Base-by-base conservation (phyloP, 1,140 invertebrate species). In the Drosophila punjabiensis region DNA sequence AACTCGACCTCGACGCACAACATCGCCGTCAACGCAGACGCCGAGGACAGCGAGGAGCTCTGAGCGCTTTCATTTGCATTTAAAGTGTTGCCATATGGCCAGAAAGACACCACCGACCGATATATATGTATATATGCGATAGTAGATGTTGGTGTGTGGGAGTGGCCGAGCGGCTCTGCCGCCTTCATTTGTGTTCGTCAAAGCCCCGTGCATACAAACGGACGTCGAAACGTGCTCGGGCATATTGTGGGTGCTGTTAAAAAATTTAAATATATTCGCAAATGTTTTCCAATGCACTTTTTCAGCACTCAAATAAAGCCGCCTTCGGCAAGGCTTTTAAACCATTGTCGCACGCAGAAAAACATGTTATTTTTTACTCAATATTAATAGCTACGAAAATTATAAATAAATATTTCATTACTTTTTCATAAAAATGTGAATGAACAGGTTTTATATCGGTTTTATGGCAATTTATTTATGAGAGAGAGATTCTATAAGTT, bases 81-180 rank as follows among this genome's bases (percentile, higher is more conserved):
- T 90, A 90, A 89, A 89, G 86, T 89, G 86, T 69, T 90, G 86
- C 86, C 86, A 89, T 85, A 82, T 89, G 85, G 85, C 78, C 81
- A 66, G 71, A 74, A 88, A 81, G 37, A 74, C 70, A 74, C 39
- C 50, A 69, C 64, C 39, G 16, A 33, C 55, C 18, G 37, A 18
- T 39, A 24, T 30, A 13, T 30, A 30, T 30, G 14, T n/a, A n/a
- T n/a, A n/a, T n/a, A n/a, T n/a, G n/a, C n/a, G n/a, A n/a, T n/a
- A n/a, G n/a, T 56, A 24, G 39, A 58, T 30, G 39, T 8, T 20
- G 33, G 30, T 55, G n/a, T 20, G 30, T 45, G 66, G 66, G 61
- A 37, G 61, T 65, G 63, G 32, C 35, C 35, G 14, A 68, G 50
- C 33, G 48, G n/a, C 18, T 45, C 20, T 33, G 1, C 16, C 50